Percentiles rank a stretch among this genome's conserved stretches.
Evolutionary conservation across 2,888 invertebrate genomes (phyloP).

Genomic region (Lasioglossum vierecki): DNA sequence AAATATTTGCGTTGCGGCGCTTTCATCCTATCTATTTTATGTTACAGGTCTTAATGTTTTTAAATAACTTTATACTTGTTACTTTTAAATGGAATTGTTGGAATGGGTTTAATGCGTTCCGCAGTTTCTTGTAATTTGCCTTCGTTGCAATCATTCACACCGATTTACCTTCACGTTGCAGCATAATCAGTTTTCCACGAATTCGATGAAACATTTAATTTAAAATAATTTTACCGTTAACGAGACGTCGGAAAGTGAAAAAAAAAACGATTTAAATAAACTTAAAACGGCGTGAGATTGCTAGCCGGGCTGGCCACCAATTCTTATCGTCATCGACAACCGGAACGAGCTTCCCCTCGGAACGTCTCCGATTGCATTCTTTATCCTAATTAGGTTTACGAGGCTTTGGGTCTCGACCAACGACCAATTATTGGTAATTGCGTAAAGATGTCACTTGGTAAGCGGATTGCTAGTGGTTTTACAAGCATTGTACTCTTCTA

Average conservation of each 20-base stretch:
- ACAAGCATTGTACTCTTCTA: slow-evolving; percentile 78
- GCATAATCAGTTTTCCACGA: neutral
- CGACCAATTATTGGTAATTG: slow-evolving; percentile 83
- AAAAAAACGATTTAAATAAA: neutral
- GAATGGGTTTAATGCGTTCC: neutral
- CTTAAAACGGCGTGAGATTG: neutral
- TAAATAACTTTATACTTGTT: neutral
- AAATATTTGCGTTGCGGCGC: neutral
- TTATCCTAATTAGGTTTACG: slow-evolving; percentile 81
- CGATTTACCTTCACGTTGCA: neutral
- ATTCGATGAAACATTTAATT: neutral
- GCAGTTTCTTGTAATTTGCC: neutral
- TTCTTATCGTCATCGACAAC: slow-evolving; percentile 20
- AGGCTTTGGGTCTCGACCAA: slow-evolving; percentile 72
- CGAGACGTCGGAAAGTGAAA: neutral
- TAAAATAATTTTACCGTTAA: neutral
- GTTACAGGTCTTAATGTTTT: neutral
- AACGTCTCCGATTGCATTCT: slow-evolving; percentile 78
- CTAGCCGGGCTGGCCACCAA: neutral
- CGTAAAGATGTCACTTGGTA: slow-evolving; percentile 84
- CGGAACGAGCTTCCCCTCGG: slow-evolving; percentile 48
- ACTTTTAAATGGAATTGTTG: neutral
- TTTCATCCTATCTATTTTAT: neutral
- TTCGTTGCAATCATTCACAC: neutral
- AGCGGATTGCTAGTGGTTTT: slow-evolving; percentile 82